Evolutionary conservation across 2,113 vertebrate species (phyloP), one percentile per base, ranked within the genome.

Genomic region (Dolichotis patagonum): DNA sequence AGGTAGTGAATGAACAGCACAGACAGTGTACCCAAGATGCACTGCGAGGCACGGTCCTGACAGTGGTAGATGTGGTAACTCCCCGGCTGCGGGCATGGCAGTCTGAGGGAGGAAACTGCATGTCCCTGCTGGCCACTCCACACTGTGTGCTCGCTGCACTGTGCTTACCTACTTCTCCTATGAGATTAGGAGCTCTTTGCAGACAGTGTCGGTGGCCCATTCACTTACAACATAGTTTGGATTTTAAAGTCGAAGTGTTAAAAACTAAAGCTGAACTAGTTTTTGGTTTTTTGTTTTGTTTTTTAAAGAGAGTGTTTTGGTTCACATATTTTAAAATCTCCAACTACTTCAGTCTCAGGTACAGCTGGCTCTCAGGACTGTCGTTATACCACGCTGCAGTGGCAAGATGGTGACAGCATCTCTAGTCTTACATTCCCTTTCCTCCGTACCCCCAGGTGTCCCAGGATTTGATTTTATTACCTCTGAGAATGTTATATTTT

Each of bases 81-180:
- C 46, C 43, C 67, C 9, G 30, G 3, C 30, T 3, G 17, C 11
- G 38, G 52, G 78, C 38, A 1, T 0, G 3, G 32, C 12, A 26
- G 49, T 63, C 49, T 28, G 4, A 30, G 35, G 5, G n/a, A 35
- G 38, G 22, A 81, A n/a, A 0, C 0, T 3, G 58, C 7, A 0
- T 32, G 46, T 1, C 9, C 35, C 52, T 30, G 58, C 11, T 1
- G 8, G n/a, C 65, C 4, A 4, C 62, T 43, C 32, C 4, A 1
- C 0, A 69, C 22, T 38, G 49, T 3, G 67, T 5, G 9, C 80
- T 73, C 11, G n/a, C 0, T 69, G n/a, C 32, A 2, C 54, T 67
- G 4, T 0, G n/a, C 26, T 35, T 84, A 11, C 22, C n/a, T 63
- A 5, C 3, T 52, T 75, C 62, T 73, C 56, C 17, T 58, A 56